phyloP scores from a whole-genome alignment of 2,797 vertebrate species.

The Amblyopsis hoosieri region DNA sequence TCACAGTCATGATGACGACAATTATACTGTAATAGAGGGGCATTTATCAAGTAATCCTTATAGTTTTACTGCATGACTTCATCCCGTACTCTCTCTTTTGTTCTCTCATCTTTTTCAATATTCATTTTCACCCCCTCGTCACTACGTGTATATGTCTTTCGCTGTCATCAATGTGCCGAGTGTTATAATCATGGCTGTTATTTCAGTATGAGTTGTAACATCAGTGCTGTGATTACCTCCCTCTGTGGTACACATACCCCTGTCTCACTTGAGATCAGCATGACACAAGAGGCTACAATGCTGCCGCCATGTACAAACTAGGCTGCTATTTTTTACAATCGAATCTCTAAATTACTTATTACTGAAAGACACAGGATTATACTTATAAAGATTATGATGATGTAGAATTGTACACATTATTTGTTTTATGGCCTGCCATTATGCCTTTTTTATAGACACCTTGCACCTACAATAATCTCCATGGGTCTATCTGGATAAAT shows the following conservation, averaged over 20 bases:
- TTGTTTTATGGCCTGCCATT: not conserved
- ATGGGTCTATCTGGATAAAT: too few relatives aligned
- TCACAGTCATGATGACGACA: slow-evolving; percentile 7
- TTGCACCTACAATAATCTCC: too few relatives aligned
- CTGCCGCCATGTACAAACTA: not conserved
- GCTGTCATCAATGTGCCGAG: slow-evolving; percentile 43
- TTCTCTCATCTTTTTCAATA: slow-evolving; percentile 17
- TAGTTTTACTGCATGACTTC: slow-evolving; percentile 2
- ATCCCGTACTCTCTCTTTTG: slow-evolving; percentile 24
- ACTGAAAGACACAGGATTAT: too few relatives aligned
- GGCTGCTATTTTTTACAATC: too few relatives aligned
- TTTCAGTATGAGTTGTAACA: slow-evolving; percentile 53
- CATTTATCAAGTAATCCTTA: slow-evolving; percentile 24
- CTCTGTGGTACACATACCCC: slow-evolving; percentile 32
- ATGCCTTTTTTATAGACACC: too few relatives aligned
- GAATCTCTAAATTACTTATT: too few relatives aligned
- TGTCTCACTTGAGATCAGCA: slow-evolving; percentile 33
- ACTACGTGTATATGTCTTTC: not conserved
- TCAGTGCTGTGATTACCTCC: slow-evolving; percentile 47
- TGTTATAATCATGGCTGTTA: slow-evolving; percentile 62
- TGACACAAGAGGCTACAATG: slow-evolving; percentile 5
- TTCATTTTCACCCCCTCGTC: not conserved
- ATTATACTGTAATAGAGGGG: slow-evolving; percentile 5
- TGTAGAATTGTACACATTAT: not conserved
- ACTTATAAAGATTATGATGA: not conserved